These are phyloP conservation scores for Pseudococcus viburni DNA, from an alignment of 2,888 invertebrate species.

Conservation along the genomic window DNA sequence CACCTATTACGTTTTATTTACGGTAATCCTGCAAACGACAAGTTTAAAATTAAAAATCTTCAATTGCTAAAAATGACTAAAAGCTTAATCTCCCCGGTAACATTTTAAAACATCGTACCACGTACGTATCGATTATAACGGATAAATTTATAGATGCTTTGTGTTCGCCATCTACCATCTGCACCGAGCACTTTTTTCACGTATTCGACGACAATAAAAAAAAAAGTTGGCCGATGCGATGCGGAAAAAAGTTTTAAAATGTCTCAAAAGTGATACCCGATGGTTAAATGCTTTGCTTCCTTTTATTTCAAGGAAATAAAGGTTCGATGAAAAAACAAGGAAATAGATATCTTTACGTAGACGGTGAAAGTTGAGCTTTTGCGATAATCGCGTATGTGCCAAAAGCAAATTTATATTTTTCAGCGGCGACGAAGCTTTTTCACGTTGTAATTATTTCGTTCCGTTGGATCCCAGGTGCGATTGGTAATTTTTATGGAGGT, in stretches of 20 bases:
- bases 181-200: conserved; percentile 22
- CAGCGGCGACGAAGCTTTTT: neutral
- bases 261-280: conserved; percentile 25
- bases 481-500: neutral
- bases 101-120: conserved; percentile 21
- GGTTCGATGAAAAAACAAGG: neutral
- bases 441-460: neutral
- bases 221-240: conserved; percentile 3
- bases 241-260: conserved; percentile 12
- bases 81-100: conserved; percentile 19
- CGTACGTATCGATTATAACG: neutral
- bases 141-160: conserved; percentile 26
- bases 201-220: conserved; percentile 5
- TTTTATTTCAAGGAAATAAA: neutral
- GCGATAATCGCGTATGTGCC: neutral
- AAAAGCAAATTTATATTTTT: neutral
- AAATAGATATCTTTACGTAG: neutral
- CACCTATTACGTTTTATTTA: conserved; percentile 8
- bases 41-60: conserved; percentile 40
- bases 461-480: neutral
- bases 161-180: neutral
- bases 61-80: conserved; percentile 33
- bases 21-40: conserved; percentile 22
- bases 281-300: neutral
- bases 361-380: neutral